Evolutionary conservation across 2,113 vertebrate species (phyloP).

Genomic region (Colaptes auratus): DNA sequence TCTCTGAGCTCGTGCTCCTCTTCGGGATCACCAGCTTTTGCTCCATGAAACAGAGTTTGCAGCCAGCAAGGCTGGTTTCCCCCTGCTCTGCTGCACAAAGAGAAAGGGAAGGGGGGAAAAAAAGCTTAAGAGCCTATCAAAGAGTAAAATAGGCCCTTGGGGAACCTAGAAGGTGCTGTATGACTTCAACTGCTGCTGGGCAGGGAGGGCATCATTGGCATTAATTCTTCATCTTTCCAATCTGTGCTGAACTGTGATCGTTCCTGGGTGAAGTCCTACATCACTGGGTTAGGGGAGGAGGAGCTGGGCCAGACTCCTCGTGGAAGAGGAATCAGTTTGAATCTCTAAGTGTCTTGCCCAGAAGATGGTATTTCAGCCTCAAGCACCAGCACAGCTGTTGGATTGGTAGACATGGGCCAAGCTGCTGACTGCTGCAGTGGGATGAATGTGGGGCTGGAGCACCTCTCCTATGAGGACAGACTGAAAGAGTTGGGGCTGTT

Average conservation of each 20-base stretch:
- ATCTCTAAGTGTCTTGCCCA: neutral
- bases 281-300: neutral
- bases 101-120: neutral
- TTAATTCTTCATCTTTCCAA: neutral
- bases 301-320: neutral
- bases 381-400: neutral
- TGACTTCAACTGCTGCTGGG: neutral
- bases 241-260: neutral
- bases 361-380: neutral
- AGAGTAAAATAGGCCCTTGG: neutral
- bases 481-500: no score
- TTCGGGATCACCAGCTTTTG: neutral
- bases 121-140: neutral
- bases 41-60: slow-evolving; percentile 11
- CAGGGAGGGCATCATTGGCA: neutral
- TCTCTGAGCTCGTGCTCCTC: slow-evolving; percentile 40
- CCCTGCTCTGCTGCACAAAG: neutral
- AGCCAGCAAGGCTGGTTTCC: neutral
- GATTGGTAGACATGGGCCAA: neutral
- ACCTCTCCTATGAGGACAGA: no score
- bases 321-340: neutral
- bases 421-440: accelerated
- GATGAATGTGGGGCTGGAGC: neutral
- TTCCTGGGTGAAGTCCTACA: neutral
- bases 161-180: neutral